Percentiles rank a stretch among this genome's conserved stretches.
These are phyloP conservation scores for Axea sp. DNA, from an alignment of 2,888 invertebrate species.

Conservation along the genomic window DNA sequence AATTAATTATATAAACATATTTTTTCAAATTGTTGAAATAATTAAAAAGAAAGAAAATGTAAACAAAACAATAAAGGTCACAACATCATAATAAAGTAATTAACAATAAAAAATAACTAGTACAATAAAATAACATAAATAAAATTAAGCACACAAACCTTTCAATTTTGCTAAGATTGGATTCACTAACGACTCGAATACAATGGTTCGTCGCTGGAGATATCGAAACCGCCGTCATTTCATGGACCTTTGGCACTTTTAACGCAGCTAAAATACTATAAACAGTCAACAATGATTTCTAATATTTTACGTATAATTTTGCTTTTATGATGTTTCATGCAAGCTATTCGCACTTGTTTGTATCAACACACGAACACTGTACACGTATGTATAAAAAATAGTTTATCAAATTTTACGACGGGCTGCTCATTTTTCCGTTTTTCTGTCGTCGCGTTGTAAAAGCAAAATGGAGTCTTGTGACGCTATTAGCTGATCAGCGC, in stretches of 20 bases:
- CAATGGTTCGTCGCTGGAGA: slow-evolving; percentile 49
- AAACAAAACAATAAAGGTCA: too few relatives aligned
- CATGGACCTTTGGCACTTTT: slow-evolving; percentile 57
- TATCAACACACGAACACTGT: slow-evolving; percentile 15
- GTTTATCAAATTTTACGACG: slow-evolving; percentile 21
- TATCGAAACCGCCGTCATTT: slow-evolving; percentile 57
- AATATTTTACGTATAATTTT: slow-evolving; percentile 31
- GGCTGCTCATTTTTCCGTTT: neutral
- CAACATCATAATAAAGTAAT: too few relatives aligned
- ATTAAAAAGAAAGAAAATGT: too few relatives aligned
- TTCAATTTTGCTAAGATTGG: slow-evolving; percentile 58
- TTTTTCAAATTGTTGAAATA: too few relatives aligned
- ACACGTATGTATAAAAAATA: slow-evolving; percentile 40
- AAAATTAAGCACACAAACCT: slow-evolving; percentile 32
- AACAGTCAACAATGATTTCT: slow-evolving; percentile 46
- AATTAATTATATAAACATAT: too few relatives aligned
- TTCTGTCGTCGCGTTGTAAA: slow-evolving; percentile 6
- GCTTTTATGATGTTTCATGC: slow-evolving; percentile 3
- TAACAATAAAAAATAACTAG: too few relatives aligned
- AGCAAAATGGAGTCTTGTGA: slow-evolving; percentile 38
- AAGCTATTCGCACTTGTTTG: neutral
- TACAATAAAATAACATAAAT: too few relatives aligned
- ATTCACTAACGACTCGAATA: slow-evolving; percentile 53
- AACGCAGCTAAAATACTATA: slow-evolving; percentile 50
- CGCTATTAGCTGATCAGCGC: slow-evolving; percentile 11